phyloP scores from a whole-genome alignment of 2,888 invertebrate species.

The Sinelater perroti region DNA sequence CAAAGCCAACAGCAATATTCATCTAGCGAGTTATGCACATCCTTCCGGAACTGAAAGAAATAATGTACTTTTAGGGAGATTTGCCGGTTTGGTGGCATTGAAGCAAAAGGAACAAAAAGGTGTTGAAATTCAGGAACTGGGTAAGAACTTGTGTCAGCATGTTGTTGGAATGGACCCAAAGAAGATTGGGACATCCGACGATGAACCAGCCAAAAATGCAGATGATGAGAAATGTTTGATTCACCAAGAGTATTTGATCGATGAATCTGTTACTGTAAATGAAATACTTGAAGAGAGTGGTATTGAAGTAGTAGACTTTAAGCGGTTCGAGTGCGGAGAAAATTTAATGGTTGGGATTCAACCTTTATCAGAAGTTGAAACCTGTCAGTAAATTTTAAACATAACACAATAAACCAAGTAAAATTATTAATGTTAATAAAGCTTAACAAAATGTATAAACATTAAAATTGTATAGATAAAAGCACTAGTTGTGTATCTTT shows the following conservation, averaged over 20 bases:
- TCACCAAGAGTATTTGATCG: conserved; percentile 86
- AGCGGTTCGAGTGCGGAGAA: conserved; percentile 90
- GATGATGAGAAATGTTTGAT: conserved; percentile 85
- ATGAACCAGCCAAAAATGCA: conserved; percentile 69
- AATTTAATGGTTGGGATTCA: conserved; percentile 56
- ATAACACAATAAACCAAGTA: neutral
- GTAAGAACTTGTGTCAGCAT: conserved; percentile 88
- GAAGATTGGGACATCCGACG: conserved; percentile 72
- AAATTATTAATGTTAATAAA: neutral
- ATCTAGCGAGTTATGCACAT: conserved; percentile 80
- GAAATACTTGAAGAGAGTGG: conserved; percentile 74
- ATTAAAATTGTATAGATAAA: conserved; percentile 20
- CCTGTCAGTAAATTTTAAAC: conserved; percentile 64
- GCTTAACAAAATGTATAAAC: conserved; percentile 3
- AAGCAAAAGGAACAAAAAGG: conserved; percentile 61
- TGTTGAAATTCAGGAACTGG: conserved; percentile 62
- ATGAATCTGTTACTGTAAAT: conserved; percentile 77
- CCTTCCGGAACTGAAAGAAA: conserved; percentile 68
- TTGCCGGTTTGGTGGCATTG: conserved; percentile 84
- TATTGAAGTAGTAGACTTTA: conserved; percentile 79
- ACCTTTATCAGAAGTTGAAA: conserved; percentile 69
- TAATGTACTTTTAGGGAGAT: conserved; percentile 76
- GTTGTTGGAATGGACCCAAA: conserved; percentile 88
- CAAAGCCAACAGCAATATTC: conserved; percentile 66
- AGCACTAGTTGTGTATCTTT: conserved; percentile 27